Conservation (phyloP, 1,140 invertebrate species). For the Pollicipes pollicipes region DNA sequence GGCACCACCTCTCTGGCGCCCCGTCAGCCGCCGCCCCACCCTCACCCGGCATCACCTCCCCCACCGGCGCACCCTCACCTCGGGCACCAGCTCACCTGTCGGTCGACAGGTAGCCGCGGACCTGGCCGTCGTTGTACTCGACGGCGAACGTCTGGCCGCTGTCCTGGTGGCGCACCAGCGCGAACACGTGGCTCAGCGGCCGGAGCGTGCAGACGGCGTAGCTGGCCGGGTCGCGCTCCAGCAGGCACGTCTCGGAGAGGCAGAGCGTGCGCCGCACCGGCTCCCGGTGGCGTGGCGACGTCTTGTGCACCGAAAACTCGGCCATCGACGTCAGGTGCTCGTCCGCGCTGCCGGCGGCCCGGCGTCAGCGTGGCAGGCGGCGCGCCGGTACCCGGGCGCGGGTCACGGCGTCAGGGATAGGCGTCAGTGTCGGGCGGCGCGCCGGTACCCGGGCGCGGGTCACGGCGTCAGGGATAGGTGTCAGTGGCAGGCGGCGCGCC, state of each 20-base stretch:
- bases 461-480: no score
- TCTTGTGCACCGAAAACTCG: constrained; percentile 83
- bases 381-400: no score
- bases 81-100: constrained; percentile 43
- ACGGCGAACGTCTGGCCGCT: constrained; percentile 88
- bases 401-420: no score
- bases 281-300: constrained; percentile 55
- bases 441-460: no score
- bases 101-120: constrained; percentile 48
- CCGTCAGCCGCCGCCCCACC: no score
- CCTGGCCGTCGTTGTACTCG: constrained; percentile 83
- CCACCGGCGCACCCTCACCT: no score
- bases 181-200: constrained; percentile 75
- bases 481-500: no score
- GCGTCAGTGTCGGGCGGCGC: no score
- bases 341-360: constrained; percentile 44
- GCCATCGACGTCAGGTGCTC: constrained; percentile 75
- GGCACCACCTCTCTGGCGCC: no score
- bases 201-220: constrained; percentile 79
- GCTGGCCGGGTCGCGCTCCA: constrained; percentile 90
- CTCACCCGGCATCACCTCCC: no score
- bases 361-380: constrained; percentile 3
- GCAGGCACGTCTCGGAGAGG: constrained; percentile 80
- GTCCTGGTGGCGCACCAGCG: constrained; percentile 66
- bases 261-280: constrained; percentile 74